phyloP scores from a whole-genome alignment of 2,113 vertebrate genomes.

The Chloroceryle aenea region DNA sequence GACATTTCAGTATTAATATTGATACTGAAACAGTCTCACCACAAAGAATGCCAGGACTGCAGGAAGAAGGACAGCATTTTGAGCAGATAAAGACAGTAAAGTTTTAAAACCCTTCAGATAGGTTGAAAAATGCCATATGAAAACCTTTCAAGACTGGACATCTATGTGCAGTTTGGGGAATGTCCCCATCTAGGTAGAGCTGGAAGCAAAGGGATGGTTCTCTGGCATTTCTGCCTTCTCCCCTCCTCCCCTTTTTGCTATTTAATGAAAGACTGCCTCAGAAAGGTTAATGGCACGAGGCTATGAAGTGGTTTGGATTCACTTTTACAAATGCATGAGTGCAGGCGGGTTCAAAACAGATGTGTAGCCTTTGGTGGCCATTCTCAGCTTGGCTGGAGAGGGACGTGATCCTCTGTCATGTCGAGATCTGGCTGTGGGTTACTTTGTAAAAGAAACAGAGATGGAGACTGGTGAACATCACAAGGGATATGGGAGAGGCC shows the following conservation, averaged over 20 bases:
- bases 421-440: not conserved
- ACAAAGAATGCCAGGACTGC: conserved; percentile 68
- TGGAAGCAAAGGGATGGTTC: not conserved
- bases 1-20: conserved; percentile 80
- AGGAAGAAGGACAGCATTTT: conserved; percentile 50
- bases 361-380: not conserved
- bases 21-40: conserved; percentile 78
- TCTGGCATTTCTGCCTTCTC: not conserved
- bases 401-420: not conserved
- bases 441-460: not conserved
- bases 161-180: not conserved
- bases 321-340: not conserved
- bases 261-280: not conserved
- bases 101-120: conserved; percentile 24
- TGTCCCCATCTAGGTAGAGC: not conserved
- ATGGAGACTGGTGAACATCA: not conserved
- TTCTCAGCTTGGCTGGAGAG: not conserved
- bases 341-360: not conserved
- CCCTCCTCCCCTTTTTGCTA: not conserved
- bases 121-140: not conserved
- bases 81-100: conserved; percentile 50
- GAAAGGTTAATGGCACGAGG: not conserved
- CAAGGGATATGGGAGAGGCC: not conserved
- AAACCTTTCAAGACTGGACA: not conserved
- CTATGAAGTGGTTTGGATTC: not conserved